phyloP scores from a whole-genome alignment of 2,888 invertebrate genomes.

The Thymelicus acteon region DNA sequence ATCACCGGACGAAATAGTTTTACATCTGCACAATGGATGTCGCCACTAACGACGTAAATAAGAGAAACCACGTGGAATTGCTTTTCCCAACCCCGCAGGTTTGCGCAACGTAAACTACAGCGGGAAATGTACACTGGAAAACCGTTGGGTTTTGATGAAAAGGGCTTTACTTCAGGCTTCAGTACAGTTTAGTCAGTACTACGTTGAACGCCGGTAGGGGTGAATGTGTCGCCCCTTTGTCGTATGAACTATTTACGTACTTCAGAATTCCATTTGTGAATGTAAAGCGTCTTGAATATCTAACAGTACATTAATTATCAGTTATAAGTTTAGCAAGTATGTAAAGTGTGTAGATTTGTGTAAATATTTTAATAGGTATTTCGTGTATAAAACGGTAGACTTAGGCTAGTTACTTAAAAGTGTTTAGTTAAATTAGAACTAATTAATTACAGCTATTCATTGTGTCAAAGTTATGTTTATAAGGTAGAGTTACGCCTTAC shows the following conservation, averaged over 20 bases:
- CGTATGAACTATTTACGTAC: conserved; percentile 37
- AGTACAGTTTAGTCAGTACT: conserved; percentile 55
- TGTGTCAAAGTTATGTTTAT: background rate
- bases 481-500: background rate
- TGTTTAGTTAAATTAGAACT: background rate
- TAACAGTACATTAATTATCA: background rate
- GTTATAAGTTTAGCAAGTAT: background rate
- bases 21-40: conserved; percentile 52
- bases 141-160: conserved; percentile 51
- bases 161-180: conserved; percentile 60
- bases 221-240: conserved; percentile 50
- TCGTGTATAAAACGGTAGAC: background rate
- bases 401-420: background rate
- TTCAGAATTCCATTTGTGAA: conserved; percentile 16
- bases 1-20: conserved; percentile 33
- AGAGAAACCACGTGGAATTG: conserved; percentile 64
- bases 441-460: background rate
- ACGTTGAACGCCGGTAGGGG: conserved; percentile 61
- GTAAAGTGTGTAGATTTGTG: conserved; percentile 11
- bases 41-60: conserved; percentile 45
- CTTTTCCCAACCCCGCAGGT: conserved; percentile 62
- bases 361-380: conserved; percentile 11
- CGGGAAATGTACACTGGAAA: conserved; percentile 67
- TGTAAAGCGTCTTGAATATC: conserved; percentile 2
- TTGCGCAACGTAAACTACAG: conserved; percentile 66